Conservation (phyloP, 1,140 invertebrate genomes). For the Zaprionus kolodkinae region DNA sequence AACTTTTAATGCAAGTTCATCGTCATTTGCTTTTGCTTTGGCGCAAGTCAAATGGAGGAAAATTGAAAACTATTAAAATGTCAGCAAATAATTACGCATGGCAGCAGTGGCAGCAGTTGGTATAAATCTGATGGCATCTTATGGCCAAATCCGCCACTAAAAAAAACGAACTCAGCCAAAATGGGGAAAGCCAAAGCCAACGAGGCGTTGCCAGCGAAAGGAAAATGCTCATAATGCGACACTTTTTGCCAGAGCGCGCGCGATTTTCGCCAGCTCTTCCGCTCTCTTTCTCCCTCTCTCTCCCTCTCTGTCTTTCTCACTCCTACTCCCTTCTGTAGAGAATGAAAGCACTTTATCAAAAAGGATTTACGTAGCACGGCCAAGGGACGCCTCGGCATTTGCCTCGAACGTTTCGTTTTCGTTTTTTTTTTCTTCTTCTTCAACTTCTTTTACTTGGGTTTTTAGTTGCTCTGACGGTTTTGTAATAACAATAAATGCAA, state of each 20-base stretch:
- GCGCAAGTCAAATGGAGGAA: constrained; percentile 27
- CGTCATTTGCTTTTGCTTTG: not conserved
- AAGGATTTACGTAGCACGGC: constrained; percentile 66
- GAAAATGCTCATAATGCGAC: constrained; percentile 76
- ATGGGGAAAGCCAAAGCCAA: constrained; percentile 46
- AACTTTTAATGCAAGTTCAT: constrained; percentile 22
- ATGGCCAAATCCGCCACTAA: constrained; percentile 77
- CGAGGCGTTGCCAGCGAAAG: constrained; percentile 49
- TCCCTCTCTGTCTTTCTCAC: not conserved
- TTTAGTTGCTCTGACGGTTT: constrained; percentile 67
- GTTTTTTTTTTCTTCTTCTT: not conserved
- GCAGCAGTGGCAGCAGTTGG: constrained; percentile 62
- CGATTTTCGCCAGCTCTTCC: constrained; percentile 42
- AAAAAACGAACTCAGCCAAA: constrained; percentile 68
- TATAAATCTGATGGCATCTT: constrained; percentile 68
- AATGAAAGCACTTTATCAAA: constrained; percentile 78
- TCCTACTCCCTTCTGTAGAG: constrained; percentile 18
- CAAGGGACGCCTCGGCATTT: constrained; percentile 32
- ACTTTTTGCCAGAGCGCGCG: constrained; percentile 53
- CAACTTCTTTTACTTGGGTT: constrained; percentile 13
- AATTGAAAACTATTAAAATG: constrained; percentile 79
- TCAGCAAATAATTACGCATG: constrained; percentile 81
- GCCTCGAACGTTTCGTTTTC: constrained; percentile 7
- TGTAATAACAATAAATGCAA: constrained; percentile 79
- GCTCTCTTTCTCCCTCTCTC: not conserved